Conservation (phyloP, 2,113 vertebrate species). For the Malurus alboscapulatus region DNA sequence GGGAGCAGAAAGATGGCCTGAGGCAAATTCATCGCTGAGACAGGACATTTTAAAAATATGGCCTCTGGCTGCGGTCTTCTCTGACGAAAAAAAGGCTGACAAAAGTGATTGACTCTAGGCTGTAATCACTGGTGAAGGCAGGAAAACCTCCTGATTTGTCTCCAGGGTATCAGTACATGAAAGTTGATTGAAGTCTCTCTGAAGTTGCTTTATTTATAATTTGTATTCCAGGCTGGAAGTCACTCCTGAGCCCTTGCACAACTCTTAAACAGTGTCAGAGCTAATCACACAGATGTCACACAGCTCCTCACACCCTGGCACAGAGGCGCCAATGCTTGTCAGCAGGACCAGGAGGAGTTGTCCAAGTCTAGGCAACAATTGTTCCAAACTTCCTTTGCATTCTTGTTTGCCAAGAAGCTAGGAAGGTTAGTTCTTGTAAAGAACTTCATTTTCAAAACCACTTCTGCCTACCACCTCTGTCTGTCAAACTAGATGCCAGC, state of each 20-base stretch:
- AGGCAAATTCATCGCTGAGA: not conserved
- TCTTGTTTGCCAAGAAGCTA: not conserved
- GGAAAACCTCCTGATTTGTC: not conserved
- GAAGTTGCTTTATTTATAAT: not conserved
- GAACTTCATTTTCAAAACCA: not conserved
- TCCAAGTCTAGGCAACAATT: rapidly evolving
- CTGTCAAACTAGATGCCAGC: not conserved
- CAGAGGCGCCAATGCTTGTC: not conserved
- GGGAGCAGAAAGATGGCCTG: not conserved
- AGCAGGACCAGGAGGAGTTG: rapidly evolving
- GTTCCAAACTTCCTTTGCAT: not conserved
- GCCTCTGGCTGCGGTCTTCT: not conserved
- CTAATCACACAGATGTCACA: not conserved
- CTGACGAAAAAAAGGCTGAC: not conserved
- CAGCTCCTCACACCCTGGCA: rapidly evolving
- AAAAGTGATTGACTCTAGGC: not conserved
- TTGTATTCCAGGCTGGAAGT: not conserved
- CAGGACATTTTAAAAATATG: not conserved
- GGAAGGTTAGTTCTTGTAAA: not conserved
- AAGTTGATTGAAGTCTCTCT: not conserved
- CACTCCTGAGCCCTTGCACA: not conserved
- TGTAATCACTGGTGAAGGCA: not conserved
- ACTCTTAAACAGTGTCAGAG: not conserved
- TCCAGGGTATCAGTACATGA: not conserved
- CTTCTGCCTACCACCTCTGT: not conserved